Percentiles rank a stretch among this genome's conserved stretches.
Evolutionary conservation across 2,113 vertebrate genomes (phyloP).

Genomic region (Capreolus pygargus): DNA sequence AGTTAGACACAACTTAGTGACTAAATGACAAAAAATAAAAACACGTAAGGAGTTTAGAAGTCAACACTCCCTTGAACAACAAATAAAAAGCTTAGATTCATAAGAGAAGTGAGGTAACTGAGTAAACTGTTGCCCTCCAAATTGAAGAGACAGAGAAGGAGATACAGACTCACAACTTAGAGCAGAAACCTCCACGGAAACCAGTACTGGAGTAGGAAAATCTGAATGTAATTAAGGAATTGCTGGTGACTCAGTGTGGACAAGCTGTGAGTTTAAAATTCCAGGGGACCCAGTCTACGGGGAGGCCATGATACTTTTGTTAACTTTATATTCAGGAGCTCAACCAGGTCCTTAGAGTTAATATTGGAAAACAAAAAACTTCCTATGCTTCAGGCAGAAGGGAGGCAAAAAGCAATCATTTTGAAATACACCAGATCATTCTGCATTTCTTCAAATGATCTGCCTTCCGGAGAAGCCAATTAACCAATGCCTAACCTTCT

Average conservation of each 20-base stretch:
- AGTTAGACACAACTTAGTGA: not conserved
- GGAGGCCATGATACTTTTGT: not conserved
- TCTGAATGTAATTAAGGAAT: not conserved
- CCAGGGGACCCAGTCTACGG: not conserved
- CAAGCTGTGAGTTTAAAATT: not conserved
- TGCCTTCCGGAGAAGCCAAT: not conserved
- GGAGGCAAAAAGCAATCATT: not conserved
- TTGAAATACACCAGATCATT: conserved; percentile 1
- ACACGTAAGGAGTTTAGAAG: not conserved
- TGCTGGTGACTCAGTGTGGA: not conserved
- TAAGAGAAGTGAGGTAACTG: not conserved
- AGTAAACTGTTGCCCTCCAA: not conserved
- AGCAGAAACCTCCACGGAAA: not conserved
- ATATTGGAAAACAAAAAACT: not conserved
- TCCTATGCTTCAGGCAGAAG: not conserved
- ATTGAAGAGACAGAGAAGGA: not conserved
- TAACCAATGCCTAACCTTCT: not conserved
- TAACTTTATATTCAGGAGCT: conserved; percentile 32
- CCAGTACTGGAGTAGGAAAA: not conserved
- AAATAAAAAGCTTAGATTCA: not conserved
- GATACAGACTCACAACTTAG: not conserved
- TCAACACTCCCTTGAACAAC: not conserved
- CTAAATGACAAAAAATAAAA: not conserved
- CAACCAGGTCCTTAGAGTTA: not conserved
- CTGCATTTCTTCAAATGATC: not conserved